These are phyloP conservation scores for Fabriciana adippe DNA, from an alignment of 2,888 invertebrate genomes.

Conservation along the genomic window DNA sequence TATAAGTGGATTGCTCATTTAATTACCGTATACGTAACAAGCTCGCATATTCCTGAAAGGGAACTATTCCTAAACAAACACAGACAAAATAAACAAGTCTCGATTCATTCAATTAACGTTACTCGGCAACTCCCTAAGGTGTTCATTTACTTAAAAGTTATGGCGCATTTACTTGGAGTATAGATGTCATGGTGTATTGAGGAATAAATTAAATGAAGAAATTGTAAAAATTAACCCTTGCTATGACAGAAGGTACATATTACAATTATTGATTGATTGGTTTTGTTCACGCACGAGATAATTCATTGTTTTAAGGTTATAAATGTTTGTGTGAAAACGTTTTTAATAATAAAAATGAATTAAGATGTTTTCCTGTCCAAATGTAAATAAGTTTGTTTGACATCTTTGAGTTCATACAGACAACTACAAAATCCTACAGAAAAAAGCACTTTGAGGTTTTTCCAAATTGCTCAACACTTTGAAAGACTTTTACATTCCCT, in stretches of 20 bases:
- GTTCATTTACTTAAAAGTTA: conserved; percentile 43
- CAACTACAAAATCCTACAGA: no score
- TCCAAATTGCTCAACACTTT: no score
- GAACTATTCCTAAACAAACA: conserved; percentile 48
- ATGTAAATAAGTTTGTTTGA: no score
- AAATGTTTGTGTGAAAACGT: no score
- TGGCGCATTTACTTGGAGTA: conserved; percentile 22
- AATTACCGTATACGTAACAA: conserved; percentile 27
- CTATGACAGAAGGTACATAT: no score
- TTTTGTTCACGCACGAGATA: no score
- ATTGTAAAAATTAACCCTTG: neutral
- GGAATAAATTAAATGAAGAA: neutral
- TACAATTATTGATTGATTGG: neutral
- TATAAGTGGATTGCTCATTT: conserved; percentile 32
- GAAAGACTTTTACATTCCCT: no score
- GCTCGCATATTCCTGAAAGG: conserved; percentile 9
- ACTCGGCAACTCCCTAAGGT: conserved; percentile 42
- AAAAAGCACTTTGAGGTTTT: no score
- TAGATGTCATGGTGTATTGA: neutral
- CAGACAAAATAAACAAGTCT: conserved; percentile 47
- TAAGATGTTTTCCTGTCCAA: no score
- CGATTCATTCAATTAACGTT: conserved; percentile 51
- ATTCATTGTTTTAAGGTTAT: no score
- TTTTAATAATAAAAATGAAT: no score
- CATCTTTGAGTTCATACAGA: no score